Evolutionary conservation across 64 coral and sea anemone genomes (phyloP), one percentile per base, ranked within the genome.

Genomic region (Anthopleura sola): DNA sequence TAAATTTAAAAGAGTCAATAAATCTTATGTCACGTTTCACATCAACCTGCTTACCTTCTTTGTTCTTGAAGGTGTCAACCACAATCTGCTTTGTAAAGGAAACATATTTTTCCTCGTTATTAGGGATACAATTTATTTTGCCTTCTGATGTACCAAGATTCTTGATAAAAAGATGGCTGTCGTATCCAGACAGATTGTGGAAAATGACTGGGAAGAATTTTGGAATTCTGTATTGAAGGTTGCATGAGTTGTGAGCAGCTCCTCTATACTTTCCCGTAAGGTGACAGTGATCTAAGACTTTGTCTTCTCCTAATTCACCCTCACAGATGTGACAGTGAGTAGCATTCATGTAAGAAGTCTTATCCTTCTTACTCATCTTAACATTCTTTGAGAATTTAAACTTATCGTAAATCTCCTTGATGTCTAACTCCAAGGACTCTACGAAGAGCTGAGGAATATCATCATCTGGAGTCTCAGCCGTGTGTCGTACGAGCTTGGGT

Each of bases 61-160:
- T 50, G 11, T 74, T 31, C 4, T 23, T 33, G 75, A 49, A 83
- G 21, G 39, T 50, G 55, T 55, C 88, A 5, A 89, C 88, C 36
- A 48, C n/a, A 47, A 89, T 74, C 36, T 82, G 3, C 33, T 83
- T 89, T 55, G 32, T 48, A 36, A 89, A 89, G 24, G 5, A 21
- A 31, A 89, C 84, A 84, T 89, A 89, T 18, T 89, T 83, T 32
- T 89, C 88, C 19, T 89, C 80, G 33, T 40, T 89, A 15, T 84
- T 85, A 2, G 68, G 81, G 0, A 85, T 90, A 38, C 80, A 84
- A 15, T 26, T n/a, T 20, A 90, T 85, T 28, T 85, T 54, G 13
- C 82, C 82, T 13, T 71, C 15, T 17, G 40, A 31, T 14, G 0
- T 49, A 31, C 60, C 78, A 12, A 83, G 39, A 12, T 71, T 74